Conservation (phyloP, 2,113 vertebrate genomes). For the Leiothrix lutea region DNA sequence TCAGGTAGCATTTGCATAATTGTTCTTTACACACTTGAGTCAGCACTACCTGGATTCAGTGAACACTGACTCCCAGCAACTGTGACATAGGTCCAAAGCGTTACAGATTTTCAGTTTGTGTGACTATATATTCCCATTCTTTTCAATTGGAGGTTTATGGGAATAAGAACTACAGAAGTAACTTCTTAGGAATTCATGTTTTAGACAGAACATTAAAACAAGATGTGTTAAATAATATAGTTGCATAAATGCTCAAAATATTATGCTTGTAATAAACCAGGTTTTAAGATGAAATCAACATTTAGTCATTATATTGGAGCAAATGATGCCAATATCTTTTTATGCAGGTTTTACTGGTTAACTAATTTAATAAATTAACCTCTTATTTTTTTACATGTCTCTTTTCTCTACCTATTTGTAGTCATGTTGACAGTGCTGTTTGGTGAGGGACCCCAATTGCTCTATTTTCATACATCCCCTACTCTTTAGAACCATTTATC, state of each 20-base stretch:
- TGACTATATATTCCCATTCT: background rate
- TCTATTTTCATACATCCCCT: conserved; percentile 93
- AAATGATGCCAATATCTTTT: background rate
- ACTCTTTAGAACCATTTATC: conserved; percentile 87
- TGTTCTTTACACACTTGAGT: background rate
- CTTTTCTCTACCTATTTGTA: background rate
- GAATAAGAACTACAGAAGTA: background rate
- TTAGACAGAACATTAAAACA: background rate
- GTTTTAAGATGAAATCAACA: background rate
- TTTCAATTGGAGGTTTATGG: background rate
- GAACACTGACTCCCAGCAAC: background rate
- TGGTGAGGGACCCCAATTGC: conserved; percentile 74
- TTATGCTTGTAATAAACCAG: background rate
- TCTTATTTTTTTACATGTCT: background rate
- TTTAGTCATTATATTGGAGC: background rate
- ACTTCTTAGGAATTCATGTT: background rate
- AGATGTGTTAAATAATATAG: background rate
- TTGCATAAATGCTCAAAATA: background rate
- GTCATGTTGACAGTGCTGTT: background rate
- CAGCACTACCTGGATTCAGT: background rate
- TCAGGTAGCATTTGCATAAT: background rate
- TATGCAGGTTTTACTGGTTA: background rate
- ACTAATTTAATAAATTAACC: background rate
- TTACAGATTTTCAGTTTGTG: background rate
- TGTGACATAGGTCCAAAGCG: background rate